A percentile compares a stretch with the other conserved stretches of the same genome.
Evolutionary conservation across 1,140 invertebrate species (phyloP).

Genomic region (Euwallacea fornicatus): DNA sequence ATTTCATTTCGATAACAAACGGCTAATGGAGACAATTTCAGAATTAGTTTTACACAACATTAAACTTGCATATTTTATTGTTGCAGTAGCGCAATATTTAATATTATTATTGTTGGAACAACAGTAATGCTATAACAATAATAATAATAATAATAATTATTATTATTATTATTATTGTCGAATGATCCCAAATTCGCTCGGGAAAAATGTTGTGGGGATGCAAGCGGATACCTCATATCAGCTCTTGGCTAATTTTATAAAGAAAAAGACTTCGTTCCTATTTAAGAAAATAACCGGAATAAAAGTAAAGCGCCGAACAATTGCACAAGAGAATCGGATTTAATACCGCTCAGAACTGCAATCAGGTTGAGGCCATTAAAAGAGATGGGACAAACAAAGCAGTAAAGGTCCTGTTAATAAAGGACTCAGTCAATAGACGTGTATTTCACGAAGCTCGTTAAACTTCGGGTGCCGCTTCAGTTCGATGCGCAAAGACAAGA

Average conservation of each 20-base stretch:
- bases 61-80: background rate
- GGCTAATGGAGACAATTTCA: constrained; percentile 3
- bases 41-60: constrained; percentile 7
- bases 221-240: background rate
- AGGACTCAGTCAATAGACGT: constrained; percentile 21
- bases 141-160: too few relatives aligned
- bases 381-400: constrained; percentile 35
- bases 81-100: background rate
- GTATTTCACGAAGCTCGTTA: constrained; percentile 29
- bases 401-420: constrained; percentile 35
- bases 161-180: too few relatives aligned
- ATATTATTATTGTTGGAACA: background rate
- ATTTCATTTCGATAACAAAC: background rate
- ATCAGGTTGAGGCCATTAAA: constrained; percentile 30
- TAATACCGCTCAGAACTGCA: constrained; percentile 28
- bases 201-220: background rate
- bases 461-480: constrained; percentile 18
- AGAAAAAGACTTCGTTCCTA: constrained; percentile 11
- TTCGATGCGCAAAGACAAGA: constrained; percentile 20
- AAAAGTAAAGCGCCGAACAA: constrained; percentile 18
- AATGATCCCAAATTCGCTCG: too few relatives aligned
- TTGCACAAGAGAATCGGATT: constrained; percentile 27
- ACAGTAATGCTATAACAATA: too few relatives aligned
- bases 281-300: constrained; percentile 23
- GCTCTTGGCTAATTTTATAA: constrained; percentile 9